These are phyloP conservation scores for Platysteira castanea DNA, from an alignment of 2,113 vertebrate genomes.

Conservation along the genomic window DNA sequence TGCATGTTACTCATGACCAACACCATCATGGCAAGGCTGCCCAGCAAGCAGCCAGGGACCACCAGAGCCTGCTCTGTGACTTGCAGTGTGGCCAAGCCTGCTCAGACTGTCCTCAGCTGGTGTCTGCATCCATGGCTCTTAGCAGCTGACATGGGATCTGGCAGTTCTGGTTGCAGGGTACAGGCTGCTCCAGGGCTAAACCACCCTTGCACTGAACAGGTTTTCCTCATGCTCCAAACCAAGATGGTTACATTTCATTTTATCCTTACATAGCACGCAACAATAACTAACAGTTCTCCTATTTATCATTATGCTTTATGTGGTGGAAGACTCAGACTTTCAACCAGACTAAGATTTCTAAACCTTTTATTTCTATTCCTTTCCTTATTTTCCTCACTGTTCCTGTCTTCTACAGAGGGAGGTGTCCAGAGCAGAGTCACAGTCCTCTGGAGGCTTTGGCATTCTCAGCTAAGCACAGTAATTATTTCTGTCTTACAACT, in stretches of 20 bases:
- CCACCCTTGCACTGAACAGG: not conserved
- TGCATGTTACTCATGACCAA: not conserved
- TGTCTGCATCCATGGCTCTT: not conserved
- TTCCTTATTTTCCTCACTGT: not conserved
- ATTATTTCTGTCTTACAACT: slow-evolving; percentile 46
- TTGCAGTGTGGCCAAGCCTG: not conserved
- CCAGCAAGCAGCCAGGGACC: not conserved
- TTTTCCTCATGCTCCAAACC: not conserved
- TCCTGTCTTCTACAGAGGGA: not conserved
- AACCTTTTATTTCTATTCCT: not conserved
- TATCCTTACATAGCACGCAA: not conserved
- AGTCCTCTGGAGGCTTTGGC: not conserved
- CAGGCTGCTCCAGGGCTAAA: not conserved
- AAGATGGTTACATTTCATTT: not conserved
- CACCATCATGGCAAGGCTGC: not conserved
- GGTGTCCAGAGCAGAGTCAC: not conserved
- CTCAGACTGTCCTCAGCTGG: not conserved
- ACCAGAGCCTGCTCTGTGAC: not conserved
- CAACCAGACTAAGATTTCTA: not conserved
- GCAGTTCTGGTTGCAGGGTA: not conserved
- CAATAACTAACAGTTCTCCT: not conserved
- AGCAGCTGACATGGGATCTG: not conserved
- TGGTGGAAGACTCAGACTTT: not conserved
- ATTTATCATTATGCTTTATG: not conserved
- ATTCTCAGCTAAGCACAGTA: slow-evolving; percentile 21